Evolutionary conservation across 2,113 vertebrate genomes (phyloP).

Genomic region (Toxostoma redivivum): DNA sequence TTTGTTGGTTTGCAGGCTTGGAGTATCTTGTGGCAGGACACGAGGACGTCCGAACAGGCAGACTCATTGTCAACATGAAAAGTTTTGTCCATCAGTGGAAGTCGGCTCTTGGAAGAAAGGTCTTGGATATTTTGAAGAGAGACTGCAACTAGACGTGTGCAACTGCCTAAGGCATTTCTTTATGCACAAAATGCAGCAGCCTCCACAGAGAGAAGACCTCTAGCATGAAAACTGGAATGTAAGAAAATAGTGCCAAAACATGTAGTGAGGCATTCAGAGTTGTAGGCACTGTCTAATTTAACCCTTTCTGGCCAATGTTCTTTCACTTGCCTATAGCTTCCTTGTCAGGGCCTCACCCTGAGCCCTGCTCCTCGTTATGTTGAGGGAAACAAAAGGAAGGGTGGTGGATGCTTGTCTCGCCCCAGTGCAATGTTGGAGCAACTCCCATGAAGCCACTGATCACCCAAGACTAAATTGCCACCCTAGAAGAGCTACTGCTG

Average conservation of each 20-base stretch:
- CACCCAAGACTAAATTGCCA: not conserved
- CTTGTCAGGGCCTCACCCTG: not conserved
- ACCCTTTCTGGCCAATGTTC: conserved; percentile 12
- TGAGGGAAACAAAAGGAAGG: not conserved
- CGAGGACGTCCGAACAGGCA: conserved; percentile 82
- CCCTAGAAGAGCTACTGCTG: not conserved
- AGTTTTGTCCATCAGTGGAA: conserved; percentile 96
- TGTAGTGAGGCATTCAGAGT: conserved; percentile 34
- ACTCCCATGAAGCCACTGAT: not conserved
- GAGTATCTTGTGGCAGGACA: conserved; percentile 95
- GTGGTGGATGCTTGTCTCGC: not conserved
- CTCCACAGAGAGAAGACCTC: conserved; percentile 51
- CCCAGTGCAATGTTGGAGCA: not conserved
- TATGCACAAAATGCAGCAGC: conserved; percentile 48
- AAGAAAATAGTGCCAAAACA: conserved; percentile 72
- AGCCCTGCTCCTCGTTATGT: not conserved
- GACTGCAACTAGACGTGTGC: conserved; percentile 79
- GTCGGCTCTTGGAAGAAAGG: conserved; percentile 85
- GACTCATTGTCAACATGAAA: conserved; percentile 94
- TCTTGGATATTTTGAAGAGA: conserved; percentile 86
- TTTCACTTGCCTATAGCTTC: not conserved
- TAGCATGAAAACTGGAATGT: conserved; percentile 70
- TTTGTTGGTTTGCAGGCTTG: conserved; percentile 75
- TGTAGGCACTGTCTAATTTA: conserved; percentile 26
- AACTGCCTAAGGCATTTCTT: conserved; percentile 21